Percentiles rank a stretch among this genome's conserved stretches.
Conservation (phyloP, 2,113 vertebrate species). For the Spizaetus ornatus region DNA sequence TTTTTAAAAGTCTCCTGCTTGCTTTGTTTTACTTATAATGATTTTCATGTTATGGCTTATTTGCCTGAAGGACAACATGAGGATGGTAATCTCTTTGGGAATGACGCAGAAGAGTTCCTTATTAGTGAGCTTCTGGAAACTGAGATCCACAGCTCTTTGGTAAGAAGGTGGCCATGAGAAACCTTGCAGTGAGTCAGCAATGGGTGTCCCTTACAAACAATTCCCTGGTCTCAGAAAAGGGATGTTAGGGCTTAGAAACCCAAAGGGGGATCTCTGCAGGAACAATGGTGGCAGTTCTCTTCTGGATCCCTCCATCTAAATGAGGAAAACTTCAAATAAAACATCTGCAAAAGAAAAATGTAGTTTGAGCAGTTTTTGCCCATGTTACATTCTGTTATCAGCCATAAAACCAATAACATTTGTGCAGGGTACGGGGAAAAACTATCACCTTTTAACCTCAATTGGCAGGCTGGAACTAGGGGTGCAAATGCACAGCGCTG, state of each 20-base stretch:
- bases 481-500: not conserved
- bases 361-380: not conserved
- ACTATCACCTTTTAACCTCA: not conserved
- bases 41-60: not conserved
- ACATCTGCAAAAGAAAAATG: not conserved
- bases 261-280: not conserved
- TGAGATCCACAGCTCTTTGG: not conserved
- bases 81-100: not conserved
- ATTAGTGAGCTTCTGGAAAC: not conserved
- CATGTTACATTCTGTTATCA: not conserved
- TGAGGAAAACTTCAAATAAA: not conserved
- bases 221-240: not conserved
- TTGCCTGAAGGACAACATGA: not conserved
- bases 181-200: not conserved
- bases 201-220: not conserved
- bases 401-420: not conserved
- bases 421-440: not conserved
- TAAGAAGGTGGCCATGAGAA: not conserved
- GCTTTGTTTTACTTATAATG: not conserved
- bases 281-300: not conserved
- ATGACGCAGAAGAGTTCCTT: not conserved
- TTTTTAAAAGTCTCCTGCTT: not conserved
- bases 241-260: not conserved
- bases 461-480: not conserved
- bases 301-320: not conserved